Percentiles rank a stretch among this genome's conserved stretches.
Evolutionary conservation across 2,797 vertebrate genomes (phyloP).

Genomic region (Coregonus sp.): DNA sequence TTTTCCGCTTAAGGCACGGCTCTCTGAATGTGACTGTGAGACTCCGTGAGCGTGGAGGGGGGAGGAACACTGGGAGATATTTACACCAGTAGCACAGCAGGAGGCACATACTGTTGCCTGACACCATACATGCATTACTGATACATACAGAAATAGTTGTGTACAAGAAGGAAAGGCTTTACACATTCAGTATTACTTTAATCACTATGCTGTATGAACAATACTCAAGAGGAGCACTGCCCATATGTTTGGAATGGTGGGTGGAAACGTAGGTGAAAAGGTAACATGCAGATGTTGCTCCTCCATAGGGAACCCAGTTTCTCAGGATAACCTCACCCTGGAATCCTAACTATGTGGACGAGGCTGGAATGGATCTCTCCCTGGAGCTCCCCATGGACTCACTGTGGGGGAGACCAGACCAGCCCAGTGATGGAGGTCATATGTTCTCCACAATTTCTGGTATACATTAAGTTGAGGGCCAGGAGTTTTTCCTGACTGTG

Average conservation of each 20-base stretch:
- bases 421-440: not conserved
- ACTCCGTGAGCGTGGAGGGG: too few relatives aligned
- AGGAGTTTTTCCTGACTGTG: too few relatives aligned
- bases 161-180: too few relatives aligned
- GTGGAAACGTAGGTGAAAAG: conserved; percentile 17
- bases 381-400: not conserved
- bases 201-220: not conserved
- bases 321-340: conserved; percentile 4
- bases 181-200: not conserved
- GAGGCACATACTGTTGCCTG: conserved; percentile 16
- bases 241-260: not conserved
- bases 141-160: too few relatives aligned
- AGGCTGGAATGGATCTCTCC: not conserved
- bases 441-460: not conserved
- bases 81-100: conserved; percentile 24
- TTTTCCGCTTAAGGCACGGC: conserved; percentile 37
- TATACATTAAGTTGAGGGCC: not conserved
- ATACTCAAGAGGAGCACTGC: not conserved
- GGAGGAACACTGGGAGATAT: too few relatives aligned
- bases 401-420: not conserved
- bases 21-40: not conserved
- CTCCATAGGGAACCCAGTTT: not conserved
- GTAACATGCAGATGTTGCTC: conserved; percentile 18
- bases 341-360: conserved; percentile 28
- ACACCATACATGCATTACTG: too few relatives aligned